Percentiles rank a stretch among this genome's conserved stretches.
These are phyloP conservation scores for Heliconius congener DNA, from an alignment of 1,140 invertebrate genomes.

Conservation along the genomic window DNA sequence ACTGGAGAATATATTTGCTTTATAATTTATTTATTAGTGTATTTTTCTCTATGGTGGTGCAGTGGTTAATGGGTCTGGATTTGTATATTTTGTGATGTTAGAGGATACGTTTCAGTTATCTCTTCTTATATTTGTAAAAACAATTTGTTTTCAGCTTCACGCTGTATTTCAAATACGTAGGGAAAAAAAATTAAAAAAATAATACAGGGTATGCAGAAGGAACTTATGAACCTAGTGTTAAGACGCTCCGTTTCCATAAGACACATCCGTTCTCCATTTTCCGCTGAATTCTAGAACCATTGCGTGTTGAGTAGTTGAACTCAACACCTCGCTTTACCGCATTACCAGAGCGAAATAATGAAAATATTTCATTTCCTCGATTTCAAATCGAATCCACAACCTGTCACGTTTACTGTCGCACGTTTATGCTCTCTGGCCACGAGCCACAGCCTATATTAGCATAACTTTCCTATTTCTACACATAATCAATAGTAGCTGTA, in stretches of 20 bases:
- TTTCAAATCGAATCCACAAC: too few species aligned
- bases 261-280: too few species aligned
- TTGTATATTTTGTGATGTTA: not conserved
- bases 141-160: too few species aligned
- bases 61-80: not conserved
- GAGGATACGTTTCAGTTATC: not conserved
- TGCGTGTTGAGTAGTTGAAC: not conserved
- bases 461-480: too few species aligned
- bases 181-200: too few species aligned
- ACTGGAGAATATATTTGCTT: not conserved
- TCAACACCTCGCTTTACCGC: too few species aligned
- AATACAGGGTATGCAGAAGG: not conserved
- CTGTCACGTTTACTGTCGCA: too few species aligned
- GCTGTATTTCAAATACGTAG: too few species aligned
- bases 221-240: not conserved
- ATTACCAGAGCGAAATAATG: not conserved
- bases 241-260: not conserved
- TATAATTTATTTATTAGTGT: not conserved
- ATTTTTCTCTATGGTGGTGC: not conserved
- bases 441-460: too few species aligned
- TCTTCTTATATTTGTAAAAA: too few species aligned
- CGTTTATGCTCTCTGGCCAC: too few species aligned
- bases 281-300: not conserved
- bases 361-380: not conserved
- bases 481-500: too few species aligned